These are phyloP conservation scores for Lacanobia oleracea DNA, from an alignment of 2,888 invertebrate genomes.

Conservation along the genomic window DNA sequence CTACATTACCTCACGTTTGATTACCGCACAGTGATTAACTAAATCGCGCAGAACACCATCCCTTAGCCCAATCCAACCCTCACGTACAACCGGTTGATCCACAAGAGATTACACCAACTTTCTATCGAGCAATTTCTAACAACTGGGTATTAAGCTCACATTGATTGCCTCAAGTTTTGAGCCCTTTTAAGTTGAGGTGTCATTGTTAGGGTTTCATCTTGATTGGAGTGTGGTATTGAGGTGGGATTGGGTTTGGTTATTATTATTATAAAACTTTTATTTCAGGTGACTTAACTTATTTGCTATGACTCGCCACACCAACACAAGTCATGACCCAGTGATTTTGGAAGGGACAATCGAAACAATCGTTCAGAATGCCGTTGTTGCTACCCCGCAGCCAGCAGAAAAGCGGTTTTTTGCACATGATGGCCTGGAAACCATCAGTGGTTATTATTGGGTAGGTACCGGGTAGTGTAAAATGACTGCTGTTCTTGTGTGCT, in stretches of 20 bases:
- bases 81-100: slow-evolving; percentile 74
- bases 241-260: slow-evolving; percentile 7
- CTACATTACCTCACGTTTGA: slow-evolving; percentile 69
- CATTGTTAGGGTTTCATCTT: slow-evolving; percentile 68
- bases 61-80: slow-evolving; percentile 74
- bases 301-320: too few relatives aligned
- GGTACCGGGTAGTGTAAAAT: not conserved
- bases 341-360: too few relatives aligned
- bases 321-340: too few relatives aligned
- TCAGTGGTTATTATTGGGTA: too few relatives aligned
- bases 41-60: slow-evolving; percentile 74
- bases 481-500: too few relatives aligned
- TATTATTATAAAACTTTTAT: too few relatives aligned
- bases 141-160: slow-evolving; percentile 70
- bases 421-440: too few relatives aligned
- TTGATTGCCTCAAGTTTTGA: slow-evolving; percentile 72
- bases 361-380: too few relatives aligned
- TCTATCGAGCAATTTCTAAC: slow-evolving; percentile 74
- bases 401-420: too few relatives aligned
- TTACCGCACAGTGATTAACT: slow-evolving; percentile 79
- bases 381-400: too few relatives aligned
- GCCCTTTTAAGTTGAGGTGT: slow-evolving; percentile 72
- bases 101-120: slow-evolving; percentile 75
- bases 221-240: slow-evolving; percentile 53
- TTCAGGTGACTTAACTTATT: too few relatives aligned